Conservation (phyloP, 2,113 vertebrate species). For the Empidonax traillii region DNA sequence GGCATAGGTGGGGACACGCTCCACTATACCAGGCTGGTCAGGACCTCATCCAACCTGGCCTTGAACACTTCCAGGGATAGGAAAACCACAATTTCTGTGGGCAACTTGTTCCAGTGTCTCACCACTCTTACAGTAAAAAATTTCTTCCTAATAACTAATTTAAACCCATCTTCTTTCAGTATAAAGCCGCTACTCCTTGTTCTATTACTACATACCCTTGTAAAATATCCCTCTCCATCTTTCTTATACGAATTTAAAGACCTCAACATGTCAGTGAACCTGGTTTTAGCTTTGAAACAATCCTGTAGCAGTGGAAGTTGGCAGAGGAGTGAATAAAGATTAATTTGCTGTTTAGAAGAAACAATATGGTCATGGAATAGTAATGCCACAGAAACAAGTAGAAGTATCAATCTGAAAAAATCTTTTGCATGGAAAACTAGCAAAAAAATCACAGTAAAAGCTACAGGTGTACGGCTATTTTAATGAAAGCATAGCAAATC, state of each 20-base stretch:
- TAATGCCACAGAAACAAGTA: constrained; percentile 34
- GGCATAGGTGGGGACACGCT: background rate
- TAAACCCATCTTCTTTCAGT: background rate
- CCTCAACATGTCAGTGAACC: background rate
- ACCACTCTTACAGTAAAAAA: background rate
- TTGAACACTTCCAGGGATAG: background rate
- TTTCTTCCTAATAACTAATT: background rate
- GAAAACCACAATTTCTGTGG: background rate
- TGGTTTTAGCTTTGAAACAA: background rate
- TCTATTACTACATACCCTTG: background rate
- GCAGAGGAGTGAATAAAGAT: background rate
- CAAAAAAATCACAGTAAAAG: background rate
- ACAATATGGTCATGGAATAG: background rate
- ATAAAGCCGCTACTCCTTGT: background rate
- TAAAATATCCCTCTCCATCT: background rate
- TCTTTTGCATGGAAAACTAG: background rate
- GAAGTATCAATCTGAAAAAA: background rate
- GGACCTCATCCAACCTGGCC: background rate
- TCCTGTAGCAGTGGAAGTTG: background rate
- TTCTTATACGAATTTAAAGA: background rate
- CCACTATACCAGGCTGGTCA: background rate
- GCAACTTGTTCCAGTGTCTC: background rate
- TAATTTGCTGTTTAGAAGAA: constrained; percentile 10
- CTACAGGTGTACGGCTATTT: background rate
- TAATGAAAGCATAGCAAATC: background rate